Base-by-base conservation (phyloP, 2,888 invertebrate species). In the Neocrepidodera transversa region DNA sequence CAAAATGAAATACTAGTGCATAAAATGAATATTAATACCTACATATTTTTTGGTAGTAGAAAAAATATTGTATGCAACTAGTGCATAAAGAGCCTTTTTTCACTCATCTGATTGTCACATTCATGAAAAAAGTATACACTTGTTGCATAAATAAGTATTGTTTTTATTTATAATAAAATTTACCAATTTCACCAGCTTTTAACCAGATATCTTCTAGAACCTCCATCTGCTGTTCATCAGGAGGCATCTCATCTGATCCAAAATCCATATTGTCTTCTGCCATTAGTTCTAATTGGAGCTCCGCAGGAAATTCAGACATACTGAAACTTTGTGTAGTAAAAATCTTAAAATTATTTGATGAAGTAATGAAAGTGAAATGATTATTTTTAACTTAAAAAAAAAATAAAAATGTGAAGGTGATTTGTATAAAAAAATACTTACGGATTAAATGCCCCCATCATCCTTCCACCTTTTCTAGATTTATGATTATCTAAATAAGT, bases 151-250 rank as follows among this genome's bases (percentile, higher is more conserved):
- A n/a, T n/a, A n/a, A n/a, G n/a, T n/a, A n/a, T n/a, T n/a, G 30
- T 30, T 6, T 30, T 52, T 36, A 1, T 7, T 30, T 2, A 49
- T 42, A n/a, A 13, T 17, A 13, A 11, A 26, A 10, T 72, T 75
- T 74, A 85, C 84, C 90, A 80, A 90, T 89, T 80, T 91, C 90
- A 43, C 89, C 90, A 26, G 91, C 91, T 80, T 91, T 91, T 8
- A 90, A 73, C 89, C 90, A 91, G 67, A 91, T 90, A 71, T 91
- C 90, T 78, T 90, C 90, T 2, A 91, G 79, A 3, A 85, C 90
- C 76, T 89, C 90, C 26, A 90, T 74, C 64, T 89, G 88, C 40
- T 87, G 85, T 68, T 90, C 91, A 72, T 90, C 90, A 0, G 88
- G 87, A 4, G 83, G 82, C 14, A 80, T 72, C 40, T 81, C 80